Evolutionary conservation across 2,797 vertebrate species (phyloP).

Genomic region (Otolemur crassicaudatus): DNA sequence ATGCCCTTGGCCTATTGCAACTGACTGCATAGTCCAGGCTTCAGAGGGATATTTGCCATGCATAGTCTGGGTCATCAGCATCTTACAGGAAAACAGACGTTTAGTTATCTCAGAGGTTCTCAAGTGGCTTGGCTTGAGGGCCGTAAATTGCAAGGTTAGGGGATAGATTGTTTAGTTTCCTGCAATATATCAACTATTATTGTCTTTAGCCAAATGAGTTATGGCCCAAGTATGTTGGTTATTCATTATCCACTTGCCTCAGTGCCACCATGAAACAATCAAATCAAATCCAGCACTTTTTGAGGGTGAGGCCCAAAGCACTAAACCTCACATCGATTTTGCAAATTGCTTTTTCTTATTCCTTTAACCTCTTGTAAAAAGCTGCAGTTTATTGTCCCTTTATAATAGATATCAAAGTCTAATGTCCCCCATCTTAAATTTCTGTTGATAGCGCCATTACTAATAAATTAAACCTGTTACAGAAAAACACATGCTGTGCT

Average conservation of each 20-base stretch:
- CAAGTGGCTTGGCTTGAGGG: background rate
- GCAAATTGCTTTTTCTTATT: constrained; percentile 66
- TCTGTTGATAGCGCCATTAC: constrained; percentile 61
- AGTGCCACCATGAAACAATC: constrained; percentile 38
- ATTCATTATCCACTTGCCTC: constrained; percentile 58
- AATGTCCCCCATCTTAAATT: constrained; percentile 76
- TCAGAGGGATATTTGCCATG: background rate
- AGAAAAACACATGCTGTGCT: constrained; percentile 59
- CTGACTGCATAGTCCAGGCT: background rate
- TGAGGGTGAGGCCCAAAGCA: background rate
- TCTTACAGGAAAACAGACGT: background rate
- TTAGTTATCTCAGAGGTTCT: constrained; percentile 24
- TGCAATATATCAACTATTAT: constrained; percentile 42
- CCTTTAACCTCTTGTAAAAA: constrained; percentile 75
- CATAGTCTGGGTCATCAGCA: background rate
- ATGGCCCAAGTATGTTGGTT: constrained; percentile 44
- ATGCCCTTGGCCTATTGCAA: background rate
- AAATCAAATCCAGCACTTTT: background rate
- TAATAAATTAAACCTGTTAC: constrained; percentile 57
- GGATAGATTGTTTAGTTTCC: constrained; percentile 46
- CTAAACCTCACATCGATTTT: constrained; percentile 76
- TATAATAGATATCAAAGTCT: constrained; percentile 76
- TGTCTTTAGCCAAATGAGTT: constrained; percentile 58
- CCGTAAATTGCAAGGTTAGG: constrained; percentile 49
- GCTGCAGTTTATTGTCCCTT: constrained; percentile 73